Evolutionary conservation across 2,888 invertebrate genomes (phyloP).

Genomic region (Pseudolycoriella hygida): DNA sequence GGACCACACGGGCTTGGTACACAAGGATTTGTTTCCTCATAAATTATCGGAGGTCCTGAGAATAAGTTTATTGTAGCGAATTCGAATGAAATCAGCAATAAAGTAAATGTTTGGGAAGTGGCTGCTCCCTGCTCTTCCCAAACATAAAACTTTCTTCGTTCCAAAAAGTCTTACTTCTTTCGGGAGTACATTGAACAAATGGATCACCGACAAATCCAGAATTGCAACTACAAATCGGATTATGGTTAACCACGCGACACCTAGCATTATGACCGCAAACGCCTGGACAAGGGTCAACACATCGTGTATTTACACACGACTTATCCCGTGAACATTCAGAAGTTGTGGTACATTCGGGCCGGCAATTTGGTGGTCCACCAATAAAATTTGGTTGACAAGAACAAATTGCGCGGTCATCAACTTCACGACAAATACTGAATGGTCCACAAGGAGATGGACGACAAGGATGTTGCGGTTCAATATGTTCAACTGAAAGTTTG

Average conservation of each 20-base stretch:
- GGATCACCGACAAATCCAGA: conserved; percentile 54
- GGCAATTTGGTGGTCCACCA: conserved; percentile 56
- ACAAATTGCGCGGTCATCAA: conserved; percentile 50
- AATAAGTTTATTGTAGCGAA: no score
- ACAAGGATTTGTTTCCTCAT: conserved; percentile 34
- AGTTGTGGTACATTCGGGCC: conserved; percentile 60
- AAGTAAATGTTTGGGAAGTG: no score
- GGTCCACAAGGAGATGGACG: conserved; percentile 32
- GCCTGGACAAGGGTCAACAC: conserved; percentile 54
- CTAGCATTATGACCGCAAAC: conserved; percentile 55
- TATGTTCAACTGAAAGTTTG: not conserved
- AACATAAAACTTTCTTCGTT: not conserved
- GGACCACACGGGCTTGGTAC: conserved; percentile 45
- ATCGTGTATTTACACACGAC: conserved; percentile 59
- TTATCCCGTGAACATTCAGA: conserved; percentile 53
- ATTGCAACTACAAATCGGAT: conserved; percentile 56
- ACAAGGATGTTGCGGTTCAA: conserved; percentile 24
- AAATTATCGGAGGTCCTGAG: conserved; percentile 9
- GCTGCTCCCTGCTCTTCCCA: no score
- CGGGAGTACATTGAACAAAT: conserved; percentile 45
- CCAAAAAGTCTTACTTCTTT: conserved; percentile 27
- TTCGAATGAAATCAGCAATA: no score
- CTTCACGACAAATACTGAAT: conserved; percentile 33
- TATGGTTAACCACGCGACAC: conserved; percentile 58
- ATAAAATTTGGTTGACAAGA: conserved; percentile 50